These are phyloP conservation scores for Vimba vimba DNA, from an alignment of 2,113 vertebrate genomes.

Conservation along the genomic window DNA sequence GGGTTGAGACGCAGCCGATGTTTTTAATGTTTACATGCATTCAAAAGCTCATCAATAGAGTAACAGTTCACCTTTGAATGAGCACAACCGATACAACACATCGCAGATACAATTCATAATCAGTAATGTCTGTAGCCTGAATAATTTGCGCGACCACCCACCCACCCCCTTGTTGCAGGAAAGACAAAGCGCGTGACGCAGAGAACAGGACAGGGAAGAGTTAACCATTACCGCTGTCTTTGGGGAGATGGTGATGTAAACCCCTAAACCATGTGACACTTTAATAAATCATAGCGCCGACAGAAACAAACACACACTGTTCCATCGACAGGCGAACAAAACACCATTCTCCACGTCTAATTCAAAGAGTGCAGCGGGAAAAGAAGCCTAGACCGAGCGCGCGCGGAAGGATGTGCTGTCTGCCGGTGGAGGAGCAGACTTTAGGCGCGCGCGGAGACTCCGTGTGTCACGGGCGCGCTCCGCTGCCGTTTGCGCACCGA, in stretches of 20 bases:
- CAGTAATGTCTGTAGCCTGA: background rate
- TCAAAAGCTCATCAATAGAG: background rate
- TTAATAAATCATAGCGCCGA: slow-evolving; percentile 80
- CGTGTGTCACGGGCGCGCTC: slow-evolving; percentile 63
- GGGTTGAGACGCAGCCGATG: background rate
- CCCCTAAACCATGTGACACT: slow-evolving; percentile 81
- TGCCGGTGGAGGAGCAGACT: slow-evolving; percentile 70
- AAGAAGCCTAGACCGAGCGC: slow-evolving; percentile 19
- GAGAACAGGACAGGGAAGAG: slow-evolving; percentile 67
- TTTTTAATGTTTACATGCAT: background rate
- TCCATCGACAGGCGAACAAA: slow-evolving; percentile 37
- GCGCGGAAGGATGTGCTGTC: slow-evolving; percentile 78
- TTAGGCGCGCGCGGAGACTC: slow-evolving; percentile 69
- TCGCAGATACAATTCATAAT: background rate
- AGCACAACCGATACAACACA: background rate
- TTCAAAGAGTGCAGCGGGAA: background rate
- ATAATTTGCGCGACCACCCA: background rate
- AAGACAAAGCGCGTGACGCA: slow-evolving; percentile 49
- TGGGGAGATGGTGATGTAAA: slow-evolving; percentile 86
- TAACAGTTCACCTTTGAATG: background rate
- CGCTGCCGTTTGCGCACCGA: slow-evolving; percentile 76
- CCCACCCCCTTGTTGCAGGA: slow-evolving; percentile 32
- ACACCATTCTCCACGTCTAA: background rate
- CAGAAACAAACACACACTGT: slow-evolving; percentile 65
- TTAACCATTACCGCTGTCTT: slow-evolving; percentile 76